Evolutionary conservation across 2,888 invertebrate genomes (phyloP).

Genomic region (Cecidostiba fungosa): DNA sequence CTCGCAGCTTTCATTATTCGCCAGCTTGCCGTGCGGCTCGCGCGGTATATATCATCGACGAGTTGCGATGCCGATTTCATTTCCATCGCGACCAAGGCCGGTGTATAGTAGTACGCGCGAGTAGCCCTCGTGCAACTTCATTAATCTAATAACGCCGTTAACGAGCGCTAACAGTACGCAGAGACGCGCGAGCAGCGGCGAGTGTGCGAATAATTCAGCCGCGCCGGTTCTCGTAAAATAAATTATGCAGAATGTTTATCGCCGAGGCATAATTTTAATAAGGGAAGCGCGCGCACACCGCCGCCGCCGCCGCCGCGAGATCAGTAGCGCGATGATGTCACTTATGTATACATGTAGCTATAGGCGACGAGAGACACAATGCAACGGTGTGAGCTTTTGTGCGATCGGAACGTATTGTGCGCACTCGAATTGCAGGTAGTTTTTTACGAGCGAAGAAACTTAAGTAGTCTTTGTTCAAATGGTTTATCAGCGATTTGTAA

Average conservation of each 20-base stretch:
- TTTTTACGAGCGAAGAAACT: not conserved
- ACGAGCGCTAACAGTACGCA: slow-evolving; percentile 4
- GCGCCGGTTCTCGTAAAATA: slow-evolving; percentile 24
- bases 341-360: too few species aligned
- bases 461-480: not conserved
- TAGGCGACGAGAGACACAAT: not conserved
- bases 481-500: not conserved
- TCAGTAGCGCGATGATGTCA: not conserved
- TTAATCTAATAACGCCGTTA: slow-evolving; percentile 20
- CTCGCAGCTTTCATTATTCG: not conserved
- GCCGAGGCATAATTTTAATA: slow-evolving; percentile 8
- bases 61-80: slow-evolving; percentile 5
- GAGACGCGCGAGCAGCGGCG: not conserved
- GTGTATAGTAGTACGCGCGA: not conserved
- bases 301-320: too few species aligned
- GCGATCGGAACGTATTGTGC: not conserved
- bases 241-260: slow-evolving; percentile 24
- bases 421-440: not conserved
- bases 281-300: not conserved
- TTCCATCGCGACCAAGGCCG: not conserved
- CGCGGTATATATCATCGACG: not conserved
- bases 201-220: slow-evolving; percentile 5
- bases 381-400: too few species aligned
- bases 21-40: too few species aligned
- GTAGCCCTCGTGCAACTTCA: not conserved